These are phyloP conservation scores for Pomatorhinus ruficollis DNA, from an alignment of 2,113 vertebrate genomes.

Conservation along the genomic window DNA sequence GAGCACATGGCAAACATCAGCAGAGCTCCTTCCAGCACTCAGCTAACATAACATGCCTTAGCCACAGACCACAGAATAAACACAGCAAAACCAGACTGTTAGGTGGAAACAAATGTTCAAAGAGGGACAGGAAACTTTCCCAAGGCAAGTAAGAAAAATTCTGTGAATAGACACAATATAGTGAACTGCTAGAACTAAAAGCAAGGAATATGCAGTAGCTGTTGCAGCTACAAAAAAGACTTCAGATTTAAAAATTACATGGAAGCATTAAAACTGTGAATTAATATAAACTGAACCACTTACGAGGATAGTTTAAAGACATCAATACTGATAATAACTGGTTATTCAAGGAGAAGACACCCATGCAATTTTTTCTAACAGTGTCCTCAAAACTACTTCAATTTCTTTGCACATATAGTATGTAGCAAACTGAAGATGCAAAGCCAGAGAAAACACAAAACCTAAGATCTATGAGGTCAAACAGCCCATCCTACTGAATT, in stretches of 20 bases:
- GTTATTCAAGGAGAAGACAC: neutral
- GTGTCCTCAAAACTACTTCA: neutral
- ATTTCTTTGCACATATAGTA: neutral
- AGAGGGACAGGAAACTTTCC: conserved; percentile 30
- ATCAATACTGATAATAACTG: neutral
- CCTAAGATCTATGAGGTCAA: neutral
- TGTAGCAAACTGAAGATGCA: neutral
- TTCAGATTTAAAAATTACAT: neutral
- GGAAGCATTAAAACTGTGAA: neutral
- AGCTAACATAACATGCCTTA: conserved; percentile 39
- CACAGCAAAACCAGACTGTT: conserved; percentile 31
- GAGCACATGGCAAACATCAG: conserved; percentile 15
- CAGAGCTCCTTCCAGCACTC: neutral
- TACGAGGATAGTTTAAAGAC: neutral
- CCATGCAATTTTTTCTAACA: neutral
- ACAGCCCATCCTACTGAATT: neutral
- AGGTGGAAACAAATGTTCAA: conserved; percentile 56
- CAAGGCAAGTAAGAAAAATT: neutral
- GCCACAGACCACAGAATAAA: conserved; percentile 55
- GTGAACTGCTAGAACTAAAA: neutral
- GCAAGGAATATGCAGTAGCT: neutral
- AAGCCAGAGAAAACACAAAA: neutral
- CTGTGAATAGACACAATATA: neutral
- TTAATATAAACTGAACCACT: neutral
- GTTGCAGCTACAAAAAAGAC: neutral